These are phyloP conservation scores for Chionis minor DNA, from an alignment of 2,113 vertebrate species.

Conservation along the genomic window DNA sequence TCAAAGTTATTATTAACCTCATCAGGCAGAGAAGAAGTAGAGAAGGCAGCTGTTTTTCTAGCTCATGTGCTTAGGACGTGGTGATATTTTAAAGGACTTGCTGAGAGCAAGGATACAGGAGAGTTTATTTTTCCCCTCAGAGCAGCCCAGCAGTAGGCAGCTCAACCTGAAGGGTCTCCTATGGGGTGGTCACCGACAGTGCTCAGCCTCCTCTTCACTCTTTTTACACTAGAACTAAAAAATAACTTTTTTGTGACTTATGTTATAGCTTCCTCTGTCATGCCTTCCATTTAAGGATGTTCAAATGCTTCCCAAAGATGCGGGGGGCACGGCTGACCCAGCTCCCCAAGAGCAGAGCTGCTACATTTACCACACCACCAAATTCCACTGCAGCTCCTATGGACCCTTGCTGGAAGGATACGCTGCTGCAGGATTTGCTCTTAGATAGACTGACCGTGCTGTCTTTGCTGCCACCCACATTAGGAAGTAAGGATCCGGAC, in stretches of 20 bases:
- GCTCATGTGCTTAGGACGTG: constrained; percentile 18
- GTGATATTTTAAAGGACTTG: constrained; percentile 40
- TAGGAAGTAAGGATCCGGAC: background rate
- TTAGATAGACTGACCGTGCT: fast-evolving
- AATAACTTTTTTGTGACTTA: background rate
- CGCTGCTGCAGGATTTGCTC: background rate
- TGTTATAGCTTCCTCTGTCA: background rate
- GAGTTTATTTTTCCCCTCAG: background rate
- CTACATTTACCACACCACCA: background rate
- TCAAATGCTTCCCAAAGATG: background rate
- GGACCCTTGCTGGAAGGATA: background rate
- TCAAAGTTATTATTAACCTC: constrained; percentile 80
- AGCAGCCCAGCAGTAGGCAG: background rate
- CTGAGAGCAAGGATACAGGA: constrained; percentile 27
- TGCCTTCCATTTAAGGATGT: background rate
- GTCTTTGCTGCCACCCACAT: background rate
- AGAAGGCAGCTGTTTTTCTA: constrained; percentile 70
- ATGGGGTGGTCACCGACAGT: background rate
- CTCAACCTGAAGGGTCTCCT: background rate
- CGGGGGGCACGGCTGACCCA: background rate
- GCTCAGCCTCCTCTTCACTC: background rate
- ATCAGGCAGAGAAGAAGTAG: constrained; percentile 63
- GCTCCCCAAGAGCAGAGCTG: background rate
- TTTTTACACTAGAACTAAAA: background rate
- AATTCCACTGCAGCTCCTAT: background rate